Percentiles rank a stretch among this genome's conserved stretches.
These are phyloP conservation scores for Choristoneura rosaceana DNA, from an alignment of 2,888 invertebrate genomes.

Conservation along the genomic window DNA sequence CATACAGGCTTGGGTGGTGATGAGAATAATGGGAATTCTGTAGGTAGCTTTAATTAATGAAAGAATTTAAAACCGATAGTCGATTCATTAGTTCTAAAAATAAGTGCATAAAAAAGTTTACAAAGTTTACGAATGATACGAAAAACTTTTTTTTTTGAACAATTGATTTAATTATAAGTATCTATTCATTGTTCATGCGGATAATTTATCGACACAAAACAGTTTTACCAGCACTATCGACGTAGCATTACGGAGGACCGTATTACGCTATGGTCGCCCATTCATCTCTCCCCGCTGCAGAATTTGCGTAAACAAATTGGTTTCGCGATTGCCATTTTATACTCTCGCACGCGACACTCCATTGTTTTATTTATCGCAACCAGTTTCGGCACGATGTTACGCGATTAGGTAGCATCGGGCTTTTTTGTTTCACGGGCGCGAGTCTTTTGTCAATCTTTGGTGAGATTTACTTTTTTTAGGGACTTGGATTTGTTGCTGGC, in stretches of 20 bases:
- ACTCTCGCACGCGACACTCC: conserved; percentile 81
- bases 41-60: no score
- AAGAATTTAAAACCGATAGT: no score
- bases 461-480: conserved; percentile 55
- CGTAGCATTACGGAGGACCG: conserved; percentile 62
- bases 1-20: no score
- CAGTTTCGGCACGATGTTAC: conserved; percentile 79
- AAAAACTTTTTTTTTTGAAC: neutral
- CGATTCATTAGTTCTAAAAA: no score
- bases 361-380: conserved; percentile 85
- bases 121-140: neutral
- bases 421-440: conserved; percentile 77
- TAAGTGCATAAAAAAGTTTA: no score
- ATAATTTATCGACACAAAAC: conserved; percentile 36
- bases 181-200: neutral
- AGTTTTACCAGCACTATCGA: conserved; percentile 51
- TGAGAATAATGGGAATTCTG: no score
- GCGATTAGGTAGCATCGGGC: conserved; percentile 79
- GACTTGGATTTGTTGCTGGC: conserved; percentile 13
- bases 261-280: conserved; percentile 84
- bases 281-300: conserved; percentile 84
- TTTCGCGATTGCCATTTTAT: conserved; percentile 86
- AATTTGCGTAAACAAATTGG: conserved; percentile 86
- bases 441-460: conserved; percentile 75
- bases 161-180: neutral